Base-by-base conservation (phyloP, 1,140 invertebrate species). In the Colletes gigas region DNA sequence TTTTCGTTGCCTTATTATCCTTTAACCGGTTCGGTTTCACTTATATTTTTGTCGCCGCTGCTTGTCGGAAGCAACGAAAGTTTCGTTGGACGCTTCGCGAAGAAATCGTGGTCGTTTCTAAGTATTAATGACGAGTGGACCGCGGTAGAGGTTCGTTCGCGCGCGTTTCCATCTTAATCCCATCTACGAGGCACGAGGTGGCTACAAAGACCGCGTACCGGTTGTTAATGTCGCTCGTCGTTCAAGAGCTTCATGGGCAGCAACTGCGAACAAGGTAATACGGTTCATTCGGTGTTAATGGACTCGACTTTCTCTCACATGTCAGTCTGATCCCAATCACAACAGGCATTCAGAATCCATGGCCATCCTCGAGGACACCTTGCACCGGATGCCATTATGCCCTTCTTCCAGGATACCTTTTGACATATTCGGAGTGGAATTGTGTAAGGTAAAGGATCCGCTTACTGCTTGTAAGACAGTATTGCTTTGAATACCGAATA, bases 231-330 rank as follows among this genome's bases (percentile, higher is more conserved):
- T 9, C 41, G 41, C 47, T 71, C 55, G 4, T 15, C 41, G 41
- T 57, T 71, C 68, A 4, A 15, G 41, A 14, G 39, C 41, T 44
- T 69, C 47, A 52, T 62, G 55, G 60, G 52, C 69, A 79, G 44
- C 39, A 50, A 59, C 21, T 41, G 55, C 41, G 57, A 62, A 76
- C 82, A 73, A 65, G 62, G 70, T 69, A 67, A 78, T 78, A 78
- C 73, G 55, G 75, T 82, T 85, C 73, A 75, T 54, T 75, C 74
- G 67, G 39, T 44, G 83, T 82, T 82, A 78, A 86, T 52, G 79
- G 62, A 84, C 70, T 78, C 70, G 30, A 85, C 83, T 86, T 86
- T 86, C 84, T 86, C 84, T 82, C 74, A 62, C 71, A 78, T 75
- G 83, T 62, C 59, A 82, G 44, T 14, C 4, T 12, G 30, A 44